Evolutionary conservation across 2,888 invertebrate species (phyloP).

Genomic region (Lepidocyrtinus sp.): DNA sequence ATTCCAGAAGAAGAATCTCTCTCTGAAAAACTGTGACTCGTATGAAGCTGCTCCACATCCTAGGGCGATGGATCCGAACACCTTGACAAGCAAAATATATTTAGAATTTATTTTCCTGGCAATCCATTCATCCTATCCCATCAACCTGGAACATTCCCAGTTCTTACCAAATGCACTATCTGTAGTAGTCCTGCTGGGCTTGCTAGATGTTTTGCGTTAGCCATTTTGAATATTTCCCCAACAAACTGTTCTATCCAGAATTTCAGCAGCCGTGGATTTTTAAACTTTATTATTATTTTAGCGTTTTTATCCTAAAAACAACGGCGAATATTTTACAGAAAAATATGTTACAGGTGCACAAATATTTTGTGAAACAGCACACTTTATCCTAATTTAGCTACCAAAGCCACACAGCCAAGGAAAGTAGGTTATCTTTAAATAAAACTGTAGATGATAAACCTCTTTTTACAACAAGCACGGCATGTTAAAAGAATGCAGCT

Average conservation of each 20-base stretch:
- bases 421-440: slow-evolving; percentile 52
- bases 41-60: slow-evolving; percentile 53
- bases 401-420: slow-evolving; percentile 15
- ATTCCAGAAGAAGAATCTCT: slow-evolving; percentile 49
- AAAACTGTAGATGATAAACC: background rate
- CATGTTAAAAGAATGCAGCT: background rate
- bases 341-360: slow-evolving; percentile 37
- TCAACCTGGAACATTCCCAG: background rate
- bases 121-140: background rate
- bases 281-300: background rate
- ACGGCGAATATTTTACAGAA: background rate
- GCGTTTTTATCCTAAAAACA: too few species aligned
- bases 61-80: slow-evolving; percentile 41
- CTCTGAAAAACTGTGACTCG: slow-evolving; percentile 44
- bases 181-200: slow-evolving; percentile 38
- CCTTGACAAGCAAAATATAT: slow-evolving; percentile 22
- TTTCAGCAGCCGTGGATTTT: background rate
- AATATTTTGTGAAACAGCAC: background rate
- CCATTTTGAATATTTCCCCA: slow-evolving; percentile 25
- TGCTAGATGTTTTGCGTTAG: slow-evolving; percentile 42
- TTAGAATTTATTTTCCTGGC: background rate
- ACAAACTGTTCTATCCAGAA: background rate
- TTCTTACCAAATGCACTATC: slow-evolving; percentile 38
- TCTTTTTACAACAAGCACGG: too few species aligned
- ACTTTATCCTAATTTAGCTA: background rate